Evolutionary conservation across 2,888 invertebrate species (phyloP).

Genomic region (Macropis europaea): DNA sequence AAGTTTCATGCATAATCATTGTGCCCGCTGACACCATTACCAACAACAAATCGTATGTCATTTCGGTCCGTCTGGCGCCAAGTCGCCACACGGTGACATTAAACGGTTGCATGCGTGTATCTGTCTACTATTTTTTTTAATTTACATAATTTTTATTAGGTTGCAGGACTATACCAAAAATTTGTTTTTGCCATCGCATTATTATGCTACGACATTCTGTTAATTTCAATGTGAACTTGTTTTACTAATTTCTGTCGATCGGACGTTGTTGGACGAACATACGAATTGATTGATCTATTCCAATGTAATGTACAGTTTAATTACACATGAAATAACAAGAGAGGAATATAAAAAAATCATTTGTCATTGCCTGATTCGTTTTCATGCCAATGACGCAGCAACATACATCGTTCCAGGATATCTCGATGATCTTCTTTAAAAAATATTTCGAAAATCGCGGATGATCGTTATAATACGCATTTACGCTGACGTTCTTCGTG

Average conservation of each 20-base stretch:
- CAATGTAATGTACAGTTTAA: too few species aligned
- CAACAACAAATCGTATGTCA: constrained; percentile 19
- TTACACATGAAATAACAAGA: too few species aligned
- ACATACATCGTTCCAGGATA: not conserved
- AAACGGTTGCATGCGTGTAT: not conserved
- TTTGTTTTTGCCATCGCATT: not conserved
- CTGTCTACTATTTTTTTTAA: not conserved
- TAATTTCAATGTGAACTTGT: not conserved
- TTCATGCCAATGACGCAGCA: not conserved
- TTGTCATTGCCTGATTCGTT: not conserved
- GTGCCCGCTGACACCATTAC: constrained; percentile 24
- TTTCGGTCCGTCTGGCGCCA: not conserved
- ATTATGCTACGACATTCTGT: not conserved
- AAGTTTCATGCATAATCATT: constrained; percentile 10
- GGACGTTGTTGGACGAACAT: too few species aligned
- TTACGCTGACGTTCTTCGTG: not conserved
- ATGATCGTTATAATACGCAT: not conserved
- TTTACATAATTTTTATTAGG: not conserved
- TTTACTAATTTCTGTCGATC: too few species aligned
- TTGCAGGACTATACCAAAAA: not conserved
- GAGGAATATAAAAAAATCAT: too few species aligned
- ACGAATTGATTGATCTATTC: too few species aligned
- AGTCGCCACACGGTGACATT: not conserved
- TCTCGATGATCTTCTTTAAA: constrained; percentile 7
- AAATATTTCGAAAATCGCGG: not conserved